Evolutionary conservation across 2,113 vertebrate species (phyloP).

Genomic region (Peromyscus leucopus): DNA sequence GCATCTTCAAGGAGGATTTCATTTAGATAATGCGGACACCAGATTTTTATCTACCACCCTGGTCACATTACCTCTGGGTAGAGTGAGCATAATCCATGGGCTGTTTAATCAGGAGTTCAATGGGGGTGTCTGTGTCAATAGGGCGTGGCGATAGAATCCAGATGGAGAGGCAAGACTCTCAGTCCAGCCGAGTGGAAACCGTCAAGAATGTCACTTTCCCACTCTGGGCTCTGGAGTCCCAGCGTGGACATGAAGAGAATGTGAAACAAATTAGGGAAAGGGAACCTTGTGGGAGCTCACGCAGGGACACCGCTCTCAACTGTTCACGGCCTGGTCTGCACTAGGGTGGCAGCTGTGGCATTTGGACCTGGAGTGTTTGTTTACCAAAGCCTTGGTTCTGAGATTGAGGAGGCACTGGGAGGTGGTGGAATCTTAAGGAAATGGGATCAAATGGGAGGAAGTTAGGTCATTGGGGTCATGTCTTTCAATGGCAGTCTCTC

Average conservation of each 20-base stretch:
- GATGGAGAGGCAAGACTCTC: background rate
- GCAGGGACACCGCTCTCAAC: fast-evolving
- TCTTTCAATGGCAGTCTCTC: background rate
- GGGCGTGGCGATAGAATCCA: background rate
- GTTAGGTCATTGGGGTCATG: background rate
- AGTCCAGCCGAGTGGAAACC: background rate
- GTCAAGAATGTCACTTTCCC: slow-evolving; percentile 53
- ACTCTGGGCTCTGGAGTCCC: background rate
- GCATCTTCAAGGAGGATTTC: slow-evolving; percentile 71
- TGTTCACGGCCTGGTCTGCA: background rate
- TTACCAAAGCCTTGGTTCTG: background rate
- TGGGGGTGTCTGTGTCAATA: background rate
- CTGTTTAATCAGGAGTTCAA: slow-evolving; percentile 28
- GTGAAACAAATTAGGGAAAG: background rate
- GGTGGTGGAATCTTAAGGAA: too few relatives aligned
- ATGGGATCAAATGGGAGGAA: background rate
- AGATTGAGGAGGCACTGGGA: background rate
- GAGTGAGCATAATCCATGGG: background rate
- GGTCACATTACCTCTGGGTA: background rate
- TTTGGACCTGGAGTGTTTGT: background rate
- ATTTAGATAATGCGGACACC: slow-evolving; percentile 77
- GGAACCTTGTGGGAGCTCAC: fast-evolving
- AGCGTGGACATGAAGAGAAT: background rate
- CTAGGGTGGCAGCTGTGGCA: background rate
- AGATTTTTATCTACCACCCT: slow-evolving; percentile 58